Evolutionary conservation across 2,113 vertebrate species (phyloP), one percentile per base, ranked within the genome.

Genomic region (Elephas maximus): DNA sequence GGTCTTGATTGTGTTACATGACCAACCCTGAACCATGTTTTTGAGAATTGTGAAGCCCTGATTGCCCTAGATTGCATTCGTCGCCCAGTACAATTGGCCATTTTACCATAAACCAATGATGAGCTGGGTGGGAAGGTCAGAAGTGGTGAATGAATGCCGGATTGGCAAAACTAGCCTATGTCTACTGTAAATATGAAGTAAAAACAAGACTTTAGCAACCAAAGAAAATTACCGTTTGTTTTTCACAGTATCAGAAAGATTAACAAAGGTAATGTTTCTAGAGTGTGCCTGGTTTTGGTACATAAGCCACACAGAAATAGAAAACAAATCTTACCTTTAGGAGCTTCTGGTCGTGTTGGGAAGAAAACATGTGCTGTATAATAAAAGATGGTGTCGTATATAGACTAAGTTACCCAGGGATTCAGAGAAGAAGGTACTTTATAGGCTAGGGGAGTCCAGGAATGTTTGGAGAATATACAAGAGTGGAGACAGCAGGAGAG

Each of bases 301-400:
- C 33, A 51, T n/a, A 44, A 84, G n/a, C 15, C 88, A 37, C 77
- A 28, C 5, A 63, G 37, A 74, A 77, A 62, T 93, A 82, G 48
- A 93, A 84, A 18, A 74, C 60, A 86, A 51, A 62, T 88, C 60
- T 69, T 87, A 74, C 12, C 41, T 65, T 63, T 90, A 95, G 41
- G 76, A 63, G 41, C 28, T 96, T 81, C 33, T 71, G 21, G 33
- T 87, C 41, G 77, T 87, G 9, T 48, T n/a, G n/a, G 37, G 8
- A 93, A 90, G 41, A 76, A 93, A 95, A 80, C 79, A 69, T 69
- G 53, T 45, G 51, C n/a, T 37, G 9, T 93, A 28, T 92, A 37
- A 37, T 81, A 77, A 86, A 90, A 90, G 21, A 6, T 51, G 6
- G 62, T 23, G 21, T 86, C 28, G 33, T 90, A n/a, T 90, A 63